phyloP scores from a whole-genome alignment of 2,797 vertebrate genomes.

The Myotis planiceps region DNA sequence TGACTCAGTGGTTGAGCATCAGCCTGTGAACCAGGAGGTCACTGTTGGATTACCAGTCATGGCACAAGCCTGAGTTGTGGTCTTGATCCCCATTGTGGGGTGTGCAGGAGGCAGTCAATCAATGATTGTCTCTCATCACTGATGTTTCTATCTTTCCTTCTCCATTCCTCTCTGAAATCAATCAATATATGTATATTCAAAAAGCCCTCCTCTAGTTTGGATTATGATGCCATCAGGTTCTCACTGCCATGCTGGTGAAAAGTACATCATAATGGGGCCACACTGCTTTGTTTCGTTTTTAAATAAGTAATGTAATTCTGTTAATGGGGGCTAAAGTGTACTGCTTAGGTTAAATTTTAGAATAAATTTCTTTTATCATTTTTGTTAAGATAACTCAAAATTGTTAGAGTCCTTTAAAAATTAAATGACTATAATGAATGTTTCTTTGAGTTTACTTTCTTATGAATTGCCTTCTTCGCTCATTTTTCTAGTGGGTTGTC shows the following conservation, averaged over 20 bases:
- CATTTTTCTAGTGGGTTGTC: background rate
- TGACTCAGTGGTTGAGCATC: too few species aligned
- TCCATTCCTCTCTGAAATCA: too few species aligned
- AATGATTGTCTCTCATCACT: too few species aligned
- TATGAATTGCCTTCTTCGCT: background rate
- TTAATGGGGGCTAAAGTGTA: background rate
- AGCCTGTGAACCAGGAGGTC: too few species aligned
- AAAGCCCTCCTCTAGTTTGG: background rate
- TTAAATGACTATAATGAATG: background rate
- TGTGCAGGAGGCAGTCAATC: too few species aligned
- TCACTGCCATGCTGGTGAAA: background rate
- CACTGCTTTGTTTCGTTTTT: background rate
- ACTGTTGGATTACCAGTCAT: too few species aligned
- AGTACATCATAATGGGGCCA: background rate
- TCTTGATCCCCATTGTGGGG: too few species aligned
- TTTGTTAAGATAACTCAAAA: background rate
- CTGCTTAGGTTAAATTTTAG: slow-evolving; percentile 18
- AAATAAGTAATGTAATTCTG: background rate
- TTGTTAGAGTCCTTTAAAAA: background rate
- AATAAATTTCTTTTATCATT: background rate
- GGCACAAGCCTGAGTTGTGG: too few species aligned
- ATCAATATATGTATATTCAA: too few species aligned
- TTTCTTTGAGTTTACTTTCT: background rate
- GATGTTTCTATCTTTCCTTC: too few species aligned
- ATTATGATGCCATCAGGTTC: background rate